Evolutionary conservation across 2,797 vertebrate genomes (phyloP).

Genomic region (Diglossa cyanea): DNA sequence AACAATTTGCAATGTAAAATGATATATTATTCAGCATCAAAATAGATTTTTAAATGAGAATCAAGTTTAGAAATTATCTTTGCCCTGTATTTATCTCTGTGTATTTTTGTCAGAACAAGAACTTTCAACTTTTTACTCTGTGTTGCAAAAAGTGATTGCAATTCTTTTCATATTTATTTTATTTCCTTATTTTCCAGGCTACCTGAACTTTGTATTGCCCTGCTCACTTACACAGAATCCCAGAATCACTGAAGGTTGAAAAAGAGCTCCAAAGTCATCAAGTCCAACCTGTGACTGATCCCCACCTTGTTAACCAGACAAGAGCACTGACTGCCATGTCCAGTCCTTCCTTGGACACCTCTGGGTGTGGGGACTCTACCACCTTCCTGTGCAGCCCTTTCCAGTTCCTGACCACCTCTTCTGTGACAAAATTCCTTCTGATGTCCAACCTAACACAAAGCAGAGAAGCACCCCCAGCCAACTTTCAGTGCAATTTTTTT

Average conservation of each 20-base stretch:
- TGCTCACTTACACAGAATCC: background rate
- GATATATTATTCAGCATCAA: background rate
- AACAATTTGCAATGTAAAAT: background rate
- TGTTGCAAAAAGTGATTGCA: background rate
- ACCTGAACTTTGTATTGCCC: background rate
- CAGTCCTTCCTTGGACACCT: background rate
- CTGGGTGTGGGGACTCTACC: background rate
- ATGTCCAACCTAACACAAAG: background rate
- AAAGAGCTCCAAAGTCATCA: background rate
- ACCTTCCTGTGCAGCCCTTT: background rate
- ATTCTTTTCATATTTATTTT: background rate
- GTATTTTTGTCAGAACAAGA: background rate
- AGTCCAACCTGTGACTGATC: background rate
- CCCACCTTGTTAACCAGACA: background rate
- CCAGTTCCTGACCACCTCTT: background rate
- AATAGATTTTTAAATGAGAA: background rate
- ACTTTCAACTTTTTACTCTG: background rate
- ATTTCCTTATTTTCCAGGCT: background rate
- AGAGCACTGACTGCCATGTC: rapidly evolving
- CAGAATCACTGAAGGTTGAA: background rate
- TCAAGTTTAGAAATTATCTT: background rate
- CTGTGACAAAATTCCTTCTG: background rate
- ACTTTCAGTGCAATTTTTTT: background rate
- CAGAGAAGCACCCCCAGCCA: background rate
- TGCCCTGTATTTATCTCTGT: background rate